Evolutionary conservation across 2,888 invertebrate species (phyloP).

Genomic region (Labia minor): DNA sequence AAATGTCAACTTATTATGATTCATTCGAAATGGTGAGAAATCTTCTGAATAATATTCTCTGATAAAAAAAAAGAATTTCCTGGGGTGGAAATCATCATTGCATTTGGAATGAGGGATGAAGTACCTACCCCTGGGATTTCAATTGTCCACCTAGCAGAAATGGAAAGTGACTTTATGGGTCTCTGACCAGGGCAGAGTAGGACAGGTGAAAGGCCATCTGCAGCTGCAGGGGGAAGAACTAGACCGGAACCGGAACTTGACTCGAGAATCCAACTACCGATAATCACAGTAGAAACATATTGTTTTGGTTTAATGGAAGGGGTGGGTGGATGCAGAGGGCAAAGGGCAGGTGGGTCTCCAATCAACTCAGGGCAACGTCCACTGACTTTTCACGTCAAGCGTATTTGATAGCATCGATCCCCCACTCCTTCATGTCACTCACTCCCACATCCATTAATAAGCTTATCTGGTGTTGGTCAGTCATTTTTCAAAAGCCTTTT

Average conservation of each 20-base stretch:
- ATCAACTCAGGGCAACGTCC: not conserved
- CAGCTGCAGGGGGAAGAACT: not conserved
- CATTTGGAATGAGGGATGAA: no score
- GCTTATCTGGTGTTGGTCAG: no score
- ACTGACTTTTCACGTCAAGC: not conserved
- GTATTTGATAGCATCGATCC: not conserved
- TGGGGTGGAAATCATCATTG: no score
- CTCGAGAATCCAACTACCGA: slow-evolving; percentile 13
- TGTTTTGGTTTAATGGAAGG: slow-evolving; percentile 5
- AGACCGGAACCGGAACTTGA: slow-evolving; percentile 13
- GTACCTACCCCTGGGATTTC: no score
- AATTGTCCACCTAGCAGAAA: not conserved
- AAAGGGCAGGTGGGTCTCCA: not conserved
- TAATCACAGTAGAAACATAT: slow-evolving; percentile 5
- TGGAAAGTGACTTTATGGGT: not conserved
- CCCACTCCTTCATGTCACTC: no score
- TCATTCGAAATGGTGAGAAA: no score
- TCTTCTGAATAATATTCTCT: no score
- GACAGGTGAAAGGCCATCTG: not conserved
- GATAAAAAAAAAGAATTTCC: no score
- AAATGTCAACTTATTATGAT: no score
- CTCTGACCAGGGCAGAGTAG: not conserved
- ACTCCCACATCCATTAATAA: no score
- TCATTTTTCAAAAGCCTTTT: no score
- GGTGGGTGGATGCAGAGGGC: not conserved